Base-by-base conservation (phyloP, 1,140 invertebrate genomes). In the Bombus huntii region DNA sequence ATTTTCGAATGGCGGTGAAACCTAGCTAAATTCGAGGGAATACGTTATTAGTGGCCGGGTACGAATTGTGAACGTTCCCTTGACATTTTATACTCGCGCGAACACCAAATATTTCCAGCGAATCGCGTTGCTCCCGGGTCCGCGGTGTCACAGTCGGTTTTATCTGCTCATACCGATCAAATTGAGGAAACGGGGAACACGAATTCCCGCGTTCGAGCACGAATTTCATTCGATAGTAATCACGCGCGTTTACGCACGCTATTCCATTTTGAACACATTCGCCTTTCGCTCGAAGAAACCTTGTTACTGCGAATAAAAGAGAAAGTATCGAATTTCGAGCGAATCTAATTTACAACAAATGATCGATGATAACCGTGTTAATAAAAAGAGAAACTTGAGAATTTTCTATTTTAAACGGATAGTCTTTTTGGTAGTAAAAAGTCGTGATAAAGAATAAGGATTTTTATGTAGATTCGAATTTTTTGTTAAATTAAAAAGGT, bases 171-270 rank as follows among this genome's bases (percentile, higher is more conserved):
- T 81, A 42, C 83, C 86, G 66, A 88, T 83, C 88, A 85, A 83
- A 89, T 89, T 84, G 87, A 71, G 72, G 59, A 47, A 66, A 73
- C 77, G 44, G 75, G 57, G 44, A 57, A 82, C 78, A 83, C 83
- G 87, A 89, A 88, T 89, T 88, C 87, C n/a, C 31, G 37, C 25
- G 83, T 59, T 74, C 84, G 72, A 71, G 81, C 84, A 83, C 77
- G 87, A 87, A 89, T 90, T 90, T 87, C 44, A 59, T 15, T 44
- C 13, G 88, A 90, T 90, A 47, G 62, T 76, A 81, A 89, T 90
- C 87, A 59, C 39, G 12, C 81, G 78, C 66, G 25, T 75, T 88
- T 66, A 89, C 85, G 71, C 85, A 84, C 88, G 86, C 81, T 83
- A 86, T 59, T 74, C 70, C 10, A 31, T 68, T 74, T n/a, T 70